Base-by-base conservation (phyloP, 1,140 invertebrate species). In the Cryptotermes secundus region DNA sequence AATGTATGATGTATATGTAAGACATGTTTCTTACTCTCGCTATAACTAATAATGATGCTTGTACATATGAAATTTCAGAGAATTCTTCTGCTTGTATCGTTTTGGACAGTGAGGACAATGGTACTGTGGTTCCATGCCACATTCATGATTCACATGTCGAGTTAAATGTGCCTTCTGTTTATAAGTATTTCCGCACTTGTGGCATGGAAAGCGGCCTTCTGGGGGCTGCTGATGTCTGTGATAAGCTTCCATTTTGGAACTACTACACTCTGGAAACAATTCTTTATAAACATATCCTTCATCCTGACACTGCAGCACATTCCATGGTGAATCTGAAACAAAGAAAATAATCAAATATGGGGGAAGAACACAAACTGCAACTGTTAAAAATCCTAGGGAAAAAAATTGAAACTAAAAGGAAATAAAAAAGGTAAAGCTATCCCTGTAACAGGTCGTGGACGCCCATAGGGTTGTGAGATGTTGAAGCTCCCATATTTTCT, bases 61-160 rank as follows among this genome's bases (percentile, higher is more conserved):
- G 86, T 86, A 31, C 86, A 90, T 88, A 85, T 90, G 90, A 35
- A 87, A 87, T 79, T 88, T 86, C 84, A 90, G 79, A 86, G 89
- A 90, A 85, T 88, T 83, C 42, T 86, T 87, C 34, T 85, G 88
- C 85, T 90, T 89, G 38, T 88, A 87, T 82, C 88, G 88, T 84
- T 90, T 89, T 31, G 86, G 85, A 83, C 90, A 91, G 83, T 89
- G 88, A 3, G 88, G 88, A 87, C 92, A 92, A n/a, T 86, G 86
- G 86, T 89, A 91, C 85, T 87, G 86, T 34, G 86, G 87, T 3
- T 85, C 87, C 81, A 89, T 87, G 34, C 88, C 89, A 83, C 89
- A 90, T 81, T 88, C 88, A 86, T 89, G 89, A 88, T 83, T 53
- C 34, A 83, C 86, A 72, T 86, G 86, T 26, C 80, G 49, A 38